Base-by-base conservation (phyloP, 2,888 invertebrate species). In the Phasia obesa region DNA sequence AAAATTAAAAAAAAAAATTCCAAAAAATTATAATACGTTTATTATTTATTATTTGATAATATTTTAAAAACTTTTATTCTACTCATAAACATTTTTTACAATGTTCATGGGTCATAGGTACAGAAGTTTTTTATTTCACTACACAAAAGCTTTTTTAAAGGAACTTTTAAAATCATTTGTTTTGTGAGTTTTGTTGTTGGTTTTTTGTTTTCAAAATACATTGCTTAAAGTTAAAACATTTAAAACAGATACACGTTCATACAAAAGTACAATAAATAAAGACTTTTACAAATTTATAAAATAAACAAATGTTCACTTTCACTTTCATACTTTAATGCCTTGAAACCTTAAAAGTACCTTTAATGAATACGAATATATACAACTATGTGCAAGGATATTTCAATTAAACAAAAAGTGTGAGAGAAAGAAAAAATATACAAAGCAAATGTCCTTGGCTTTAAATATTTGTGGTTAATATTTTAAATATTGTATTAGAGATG, bases 341-440 rank as follows among this genome's bases (percentile, higher is more conserved):
- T 71, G 49, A 78, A 78, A 67, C 49, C 62, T 71, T 71, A 64
- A 78, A 60, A 64, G 6, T 49, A 19, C 11, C 38, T 73, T 71
- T 17, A 69, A 80, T 35, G 47, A 65, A 49, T 59, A 42, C 38
- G 19, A 49, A 23, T 65, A 47, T 35, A 5, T 64, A 74, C 64
- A 64, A 44, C 44, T 11, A 11, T 15, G 9, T 55, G 65, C 64
- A 75, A 47, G 44, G 55, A 25, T 65, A 49, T 65, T 49, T 49
- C 49, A 23, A 17, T 59, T 49, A 38, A 19, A 17, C 1, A 19
- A 19, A 47, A 47, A 11, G 38, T 25, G 38, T 3, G 42, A 38
- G 17, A 13, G 38, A 4, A 25, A 25, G 6, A 25, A 55, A 19
- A 25, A n/a, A 7, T 17, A 17, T 42, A 15, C 38, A 17, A 57